Conservation (phyloP, 2,113 vertebrate genomes). For the Electrona antarctica region DNA sequence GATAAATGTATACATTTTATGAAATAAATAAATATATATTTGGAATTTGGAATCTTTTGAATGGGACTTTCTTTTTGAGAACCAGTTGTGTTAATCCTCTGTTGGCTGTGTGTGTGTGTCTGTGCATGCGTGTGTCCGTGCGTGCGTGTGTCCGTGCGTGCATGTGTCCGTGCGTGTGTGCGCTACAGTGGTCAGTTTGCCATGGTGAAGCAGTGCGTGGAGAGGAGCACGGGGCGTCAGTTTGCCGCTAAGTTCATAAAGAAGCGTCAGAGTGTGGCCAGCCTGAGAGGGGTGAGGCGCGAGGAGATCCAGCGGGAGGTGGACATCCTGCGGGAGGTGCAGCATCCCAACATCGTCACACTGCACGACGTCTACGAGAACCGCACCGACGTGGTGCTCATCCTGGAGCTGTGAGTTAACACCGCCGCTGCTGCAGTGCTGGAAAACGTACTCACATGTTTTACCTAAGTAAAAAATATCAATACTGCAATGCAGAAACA, state of each 20-base stretch:
- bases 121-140: no score
- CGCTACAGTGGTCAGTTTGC: slow-evolving; percentile 92
- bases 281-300: slow-evolving; percentile 87
- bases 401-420: slow-evolving; percentile 94
- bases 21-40: no score
- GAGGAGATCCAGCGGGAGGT: slow-evolving; percentile 95
- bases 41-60: no score
- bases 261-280: slow-evolving; percentile 89
- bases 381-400: slow-evolving; percentile 93
- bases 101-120: no score
- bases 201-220: slow-evolving; percentile 91
- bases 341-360: slow-evolving; percentile 90
- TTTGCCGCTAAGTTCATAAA: slow-evolving; percentile 97
- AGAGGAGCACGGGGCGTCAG: slow-evolving; percentile 82
- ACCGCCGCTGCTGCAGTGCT: not conserved
- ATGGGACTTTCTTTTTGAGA: no score
- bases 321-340: slow-evolving; percentile 87
- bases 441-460: no score
- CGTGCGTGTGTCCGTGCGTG: not conserved
- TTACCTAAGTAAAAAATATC: no score
- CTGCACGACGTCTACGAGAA: slow-evolving; percentile 95
- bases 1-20: no score
- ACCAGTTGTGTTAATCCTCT: no score
- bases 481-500: no score
- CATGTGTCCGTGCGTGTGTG: not conserved